Base-by-base conservation (phyloP, 2,113 vertebrate genomes). In the Lucifuga dentata region DNA sequence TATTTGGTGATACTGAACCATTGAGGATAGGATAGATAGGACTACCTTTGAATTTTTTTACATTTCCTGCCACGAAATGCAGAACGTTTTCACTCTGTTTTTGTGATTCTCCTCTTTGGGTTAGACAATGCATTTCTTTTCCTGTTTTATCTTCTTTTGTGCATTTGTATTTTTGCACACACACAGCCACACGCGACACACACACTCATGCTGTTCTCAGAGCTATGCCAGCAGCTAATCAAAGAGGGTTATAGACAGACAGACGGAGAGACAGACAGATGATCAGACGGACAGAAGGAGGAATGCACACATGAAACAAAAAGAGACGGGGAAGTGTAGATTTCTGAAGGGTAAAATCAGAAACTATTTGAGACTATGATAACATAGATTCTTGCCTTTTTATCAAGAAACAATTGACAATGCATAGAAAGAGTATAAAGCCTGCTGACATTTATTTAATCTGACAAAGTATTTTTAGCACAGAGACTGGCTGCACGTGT, bases 271-370 rank as follows among this genome's bases (percentile, higher is more conserved):
- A 39, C 55, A 71, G 52, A 70, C 36, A 61, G 62, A 65, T 4
- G 8, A 45, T 53, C 40, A 71, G 61, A 73, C 29, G 39, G 60
- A 82, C 71, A 81, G 68, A 60, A 13, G 23, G 58, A 84, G 65
- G 50, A 11, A 10, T n/a, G 51, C 8, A 8, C 69, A 48, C 53
- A 67, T 32, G 19, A 68, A 71, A 89, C 83, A 80, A 84, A 83
- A 81, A 77, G 50, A 45, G n/a, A 24, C 38, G 8, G 23, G 23
- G 49, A 57, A 56, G 19, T 39, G 36, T 40, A 36, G 36, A 23
- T 60, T 52, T 64, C 23, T 11, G 48, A 38, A 33, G 15, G 48
- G 21, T 24, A 19, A 35, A 10, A 19, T 57, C 2, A 49, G 1
- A 11, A 26, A 44, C 5, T 3, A 3, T 73, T 36, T 70, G 2